Evolutionary conservation across 2,888 invertebrate genomes (phyloP), one percentile per base, ranked within the genome.

Genomic region (Eulithis testata): DNA sequence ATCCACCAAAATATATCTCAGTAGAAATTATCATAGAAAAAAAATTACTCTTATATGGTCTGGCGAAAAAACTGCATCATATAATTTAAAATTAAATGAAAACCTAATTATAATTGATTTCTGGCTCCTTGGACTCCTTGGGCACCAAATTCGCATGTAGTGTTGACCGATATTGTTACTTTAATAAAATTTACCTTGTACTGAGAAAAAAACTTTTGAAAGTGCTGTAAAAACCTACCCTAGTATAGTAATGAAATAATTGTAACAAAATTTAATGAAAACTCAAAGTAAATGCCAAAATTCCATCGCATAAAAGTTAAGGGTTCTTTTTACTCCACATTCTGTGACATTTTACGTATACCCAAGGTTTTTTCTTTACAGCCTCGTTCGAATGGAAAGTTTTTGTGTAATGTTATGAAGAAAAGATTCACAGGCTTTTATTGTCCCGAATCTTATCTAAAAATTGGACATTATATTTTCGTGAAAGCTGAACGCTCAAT

Each of bases 321-420:
- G 31, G 52, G 12, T 6, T 40, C 27, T 53, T 31, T 68, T 49
- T 45, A 47, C 43, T 65, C 49, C 31, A 66, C 60, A 65, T 69
- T 71, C 59, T 58, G 63, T 62, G 66, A 56, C 66, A 66, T 66
- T 67, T 65, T 60, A 43, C 52, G 43, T 57, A 47, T 62, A 63
- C 49, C 50, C 14, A 50, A 52, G 60, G 8, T 11, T 60, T 61
- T 65, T 63, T 44, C 43, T 65, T 66, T 61, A 61, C 44, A 61
- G 49, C 56, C 52, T 52, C 31, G 12, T n/a, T 64, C 44, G 12
- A 56, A 61, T 64, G 49, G 12, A 56, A 61, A 63, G 51, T 55
- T 58, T 60, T 63, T 59, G 49, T 65, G 58, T 51, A n/a, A 52
- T 21, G 58, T 59, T 44, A 60, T 51, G 51, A 51, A 54, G 47